phyloP scores from a whole-genome alignment of 1,140 invertebrate genomes.

The Ceratitis capitata region DNA sequence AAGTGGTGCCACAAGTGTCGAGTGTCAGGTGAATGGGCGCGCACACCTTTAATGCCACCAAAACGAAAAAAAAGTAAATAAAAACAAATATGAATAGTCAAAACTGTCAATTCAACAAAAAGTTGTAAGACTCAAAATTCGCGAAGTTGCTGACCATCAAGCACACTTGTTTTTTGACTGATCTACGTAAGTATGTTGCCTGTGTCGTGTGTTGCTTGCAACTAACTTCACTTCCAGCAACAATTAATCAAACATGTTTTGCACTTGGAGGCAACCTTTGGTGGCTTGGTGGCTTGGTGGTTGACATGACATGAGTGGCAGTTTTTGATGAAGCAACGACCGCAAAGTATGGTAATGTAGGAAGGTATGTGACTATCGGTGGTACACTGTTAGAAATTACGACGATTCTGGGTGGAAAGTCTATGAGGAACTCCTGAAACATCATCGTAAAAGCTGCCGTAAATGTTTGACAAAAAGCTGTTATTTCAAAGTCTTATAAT shows the following conservation, averaged over 20 bases:
- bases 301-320: slow-evolving; percentile 27
- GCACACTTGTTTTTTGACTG: too few species aligned
- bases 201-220: too few species aligned
- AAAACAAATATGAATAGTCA: neutral
- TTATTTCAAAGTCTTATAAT: too few species aligned
- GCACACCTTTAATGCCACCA: neutral
- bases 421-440: too few species aligned
- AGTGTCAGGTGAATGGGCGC: neutral
- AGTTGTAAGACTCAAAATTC: neutral
- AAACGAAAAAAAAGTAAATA: neutral
- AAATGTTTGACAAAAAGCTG: too few species aligned
- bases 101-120: neutral
- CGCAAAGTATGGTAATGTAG: neutral
- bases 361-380: too few species aligned
- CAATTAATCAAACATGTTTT: slow-evolving; percentile 36
- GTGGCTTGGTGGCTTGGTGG: too few species aligned
- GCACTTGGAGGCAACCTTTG: neutral
- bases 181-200: too few species aligned
- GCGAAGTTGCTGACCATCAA: neutral
- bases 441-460: too few species aligned
- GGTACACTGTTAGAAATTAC: too few species aligned
- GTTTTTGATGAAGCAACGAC: slow-evolving; percentile 6
- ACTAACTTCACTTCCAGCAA: neutral
- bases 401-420: too few species aligned
- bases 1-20: neutral